Conservation (phyloP, 2,113 vertebrate species). For the Alligator sinensis region DNA sequence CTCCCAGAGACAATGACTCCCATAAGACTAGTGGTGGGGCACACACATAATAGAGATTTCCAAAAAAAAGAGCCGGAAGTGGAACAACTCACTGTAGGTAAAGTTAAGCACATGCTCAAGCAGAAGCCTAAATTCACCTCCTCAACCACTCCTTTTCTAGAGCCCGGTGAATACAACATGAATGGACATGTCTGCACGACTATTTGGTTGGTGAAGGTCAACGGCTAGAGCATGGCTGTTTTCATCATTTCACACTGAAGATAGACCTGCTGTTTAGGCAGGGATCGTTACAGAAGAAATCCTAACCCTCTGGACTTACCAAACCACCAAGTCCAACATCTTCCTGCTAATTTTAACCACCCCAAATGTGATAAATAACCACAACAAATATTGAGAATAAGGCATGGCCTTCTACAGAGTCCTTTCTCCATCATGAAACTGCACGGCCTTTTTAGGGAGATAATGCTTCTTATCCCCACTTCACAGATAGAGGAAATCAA, state of each 20-base stretch:
- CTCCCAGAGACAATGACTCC: too few relatives aligned
- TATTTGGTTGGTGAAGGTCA: not conserved
- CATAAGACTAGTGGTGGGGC: not conserved
- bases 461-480: not conserved
- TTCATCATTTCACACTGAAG: not conserved
- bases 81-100: not conserved
- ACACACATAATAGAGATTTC: not conserved
- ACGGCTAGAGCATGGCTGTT: not conserved
- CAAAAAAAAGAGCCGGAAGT: not conserved
- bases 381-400: conserved; percentile 47
- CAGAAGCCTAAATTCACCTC: not conserved
- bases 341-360: not conserved
- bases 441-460: not conserved
- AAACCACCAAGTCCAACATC: not conserved
- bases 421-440: conserved; percentile 16
- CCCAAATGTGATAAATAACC: not conserved
- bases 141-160: not conserved
- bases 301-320: not conserved
- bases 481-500: not conserved
- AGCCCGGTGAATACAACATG: not conserved
- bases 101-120: not conserved
- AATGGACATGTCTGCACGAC: not conserved
- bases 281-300: not conserved
- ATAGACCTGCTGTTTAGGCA: too few relatives aligned
- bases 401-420: conserved; percentile 38